Conservation (phyloP, 2,797 vertebrate genomes). For the Lagodon rhomboides region DNA sequence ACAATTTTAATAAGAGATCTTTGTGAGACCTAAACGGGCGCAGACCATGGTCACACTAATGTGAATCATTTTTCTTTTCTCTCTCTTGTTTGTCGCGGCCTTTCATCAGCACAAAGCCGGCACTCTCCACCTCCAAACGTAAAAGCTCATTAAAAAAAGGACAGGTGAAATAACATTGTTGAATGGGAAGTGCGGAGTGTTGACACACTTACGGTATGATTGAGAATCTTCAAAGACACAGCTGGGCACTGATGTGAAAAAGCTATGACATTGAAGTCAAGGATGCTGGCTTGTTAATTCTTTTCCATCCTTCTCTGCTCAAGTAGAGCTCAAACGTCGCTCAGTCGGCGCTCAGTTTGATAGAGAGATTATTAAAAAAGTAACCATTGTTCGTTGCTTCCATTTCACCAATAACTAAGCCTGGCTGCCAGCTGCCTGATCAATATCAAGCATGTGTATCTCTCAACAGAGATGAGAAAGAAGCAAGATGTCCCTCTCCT, state of each 20-base stretch:
- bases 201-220: not conserved
- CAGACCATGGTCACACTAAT: conserved; percentile 28
- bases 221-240: conserved; percentile 15
- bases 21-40: conserved; percentile 12
- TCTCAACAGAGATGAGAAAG: no score
- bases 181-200: not conserved
- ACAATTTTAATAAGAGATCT: conserved; percentile 18
- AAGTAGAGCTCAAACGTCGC: no score
- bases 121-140: not conserved
- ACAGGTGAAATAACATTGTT: conserved; percentile 16
- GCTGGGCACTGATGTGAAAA: not conserved
- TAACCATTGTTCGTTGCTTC: no score
- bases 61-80: conserved; percentile 34
- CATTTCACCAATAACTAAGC: no score
- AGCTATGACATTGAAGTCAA: no score
- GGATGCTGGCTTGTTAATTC: no score
- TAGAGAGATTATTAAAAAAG: no score
- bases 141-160: conserved; percentile 29
- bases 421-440: no score
- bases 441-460: no score
- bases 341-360: no score
- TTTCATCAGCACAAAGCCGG: conserved; percentile 40
- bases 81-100: conserved; percentile 29
- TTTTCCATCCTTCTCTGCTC: no score
- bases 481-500: no score